A percentile compares a stretch with the other conserved stretches of the same genome.
phyloP scores from a whole-genome alignment of 1,140 invertebrate genomes.

The Bombus waltoni region DNA sequence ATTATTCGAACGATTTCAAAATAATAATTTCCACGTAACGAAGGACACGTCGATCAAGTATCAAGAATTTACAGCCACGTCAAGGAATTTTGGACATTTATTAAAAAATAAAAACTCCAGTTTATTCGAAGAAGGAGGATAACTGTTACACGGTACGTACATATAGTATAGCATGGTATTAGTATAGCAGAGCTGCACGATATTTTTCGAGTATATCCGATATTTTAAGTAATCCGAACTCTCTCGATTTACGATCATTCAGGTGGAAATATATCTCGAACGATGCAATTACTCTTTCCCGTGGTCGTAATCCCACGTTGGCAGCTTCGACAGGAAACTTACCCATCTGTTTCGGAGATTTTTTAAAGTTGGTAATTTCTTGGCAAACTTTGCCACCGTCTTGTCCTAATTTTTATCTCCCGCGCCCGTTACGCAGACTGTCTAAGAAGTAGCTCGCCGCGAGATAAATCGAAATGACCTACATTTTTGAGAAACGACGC shows the following conservation, averaged over 20 bases:
- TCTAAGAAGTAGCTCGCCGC: not conserved
- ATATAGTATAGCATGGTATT: no score
- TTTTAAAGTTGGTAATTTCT: constrained; percentile 1
- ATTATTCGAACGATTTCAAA: no score
- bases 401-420: not conserved
- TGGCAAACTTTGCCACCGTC: not conserved
- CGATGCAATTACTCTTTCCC: not conserved
- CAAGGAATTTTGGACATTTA: no score
- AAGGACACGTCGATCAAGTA: no score
- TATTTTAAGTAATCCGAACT: no score
- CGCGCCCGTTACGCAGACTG: not conserved
- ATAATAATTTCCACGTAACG: no score
- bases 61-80: no score
- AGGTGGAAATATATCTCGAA: not conserved
- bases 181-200: no score
- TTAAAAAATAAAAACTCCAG: no score
- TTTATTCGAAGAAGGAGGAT: no score
- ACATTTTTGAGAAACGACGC: not conserved
- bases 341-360: not conserved
- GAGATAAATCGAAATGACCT: constrained; percentile 7
- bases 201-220: no score
- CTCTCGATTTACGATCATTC: not conserved
- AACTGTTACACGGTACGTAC: no score
- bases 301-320: not conserved
- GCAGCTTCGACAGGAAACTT: not conserved